Evolutionary conservation across 2,797 vertebrate species (phyloP).

Genomic region (Anolis apletophallus): DNA sequence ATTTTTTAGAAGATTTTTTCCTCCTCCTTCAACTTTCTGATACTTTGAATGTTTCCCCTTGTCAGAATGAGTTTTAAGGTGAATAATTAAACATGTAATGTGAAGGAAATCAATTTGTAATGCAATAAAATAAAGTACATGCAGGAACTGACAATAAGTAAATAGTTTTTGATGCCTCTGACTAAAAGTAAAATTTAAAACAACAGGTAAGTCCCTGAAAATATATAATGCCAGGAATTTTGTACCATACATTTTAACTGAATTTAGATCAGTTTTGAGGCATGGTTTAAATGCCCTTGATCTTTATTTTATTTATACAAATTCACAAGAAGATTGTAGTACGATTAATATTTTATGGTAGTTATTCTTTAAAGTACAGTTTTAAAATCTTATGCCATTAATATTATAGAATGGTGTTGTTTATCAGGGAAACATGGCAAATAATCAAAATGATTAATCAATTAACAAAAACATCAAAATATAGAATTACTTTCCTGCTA

Average conservation of each 20-base stretch:
- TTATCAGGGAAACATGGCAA: not conserved
- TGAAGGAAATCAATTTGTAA: no score
- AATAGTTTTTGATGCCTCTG: not conserved
- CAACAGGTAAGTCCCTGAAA: not conserved
- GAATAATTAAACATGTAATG: no score
- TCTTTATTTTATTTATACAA: not conserved
- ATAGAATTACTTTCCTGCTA: not conserved
- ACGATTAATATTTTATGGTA: not conserved
- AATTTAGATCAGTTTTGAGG: not conserved
- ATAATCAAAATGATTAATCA: not conserved
- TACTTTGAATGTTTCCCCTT: no score
- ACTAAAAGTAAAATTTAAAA: not conserved
- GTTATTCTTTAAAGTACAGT: not conserved
- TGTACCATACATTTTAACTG: not conserved
- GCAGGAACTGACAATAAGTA: not conserved
- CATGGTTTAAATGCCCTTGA: not conserved
- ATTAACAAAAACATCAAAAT: not conserved
- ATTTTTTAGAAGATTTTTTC: no score
- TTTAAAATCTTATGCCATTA: not conserved
- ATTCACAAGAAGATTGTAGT: not conserved
- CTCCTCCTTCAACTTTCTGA: no score
- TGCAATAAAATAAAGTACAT: no score
- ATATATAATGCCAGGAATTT: not conserved
- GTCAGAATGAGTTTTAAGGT: no score
- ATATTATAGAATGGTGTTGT: not conserved